phyloP scores from a whole-genome alignment of 2,113 vertebrate species.

The Leucopsar rothschildi region DNA sequence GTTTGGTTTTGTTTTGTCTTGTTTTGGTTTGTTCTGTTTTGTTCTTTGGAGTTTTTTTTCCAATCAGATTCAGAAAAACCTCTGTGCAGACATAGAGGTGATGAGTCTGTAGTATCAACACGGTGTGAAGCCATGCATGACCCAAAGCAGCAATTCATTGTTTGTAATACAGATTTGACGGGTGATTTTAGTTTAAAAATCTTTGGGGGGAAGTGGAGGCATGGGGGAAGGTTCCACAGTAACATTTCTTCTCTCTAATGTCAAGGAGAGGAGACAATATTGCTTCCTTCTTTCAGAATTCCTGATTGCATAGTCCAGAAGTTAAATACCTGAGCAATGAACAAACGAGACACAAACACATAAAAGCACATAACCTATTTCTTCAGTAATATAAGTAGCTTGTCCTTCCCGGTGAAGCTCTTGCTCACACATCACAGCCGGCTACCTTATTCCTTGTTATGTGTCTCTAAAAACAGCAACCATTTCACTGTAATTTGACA shows the following conservation, averaged over 20 bases:
- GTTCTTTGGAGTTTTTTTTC: not conserved
- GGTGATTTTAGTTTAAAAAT: not conserved
- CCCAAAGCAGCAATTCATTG: not conserved
- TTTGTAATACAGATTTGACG: not conserved
- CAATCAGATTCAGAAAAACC: not conserved
- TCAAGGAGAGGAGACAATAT: not conserved
- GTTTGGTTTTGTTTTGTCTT: not conserved
- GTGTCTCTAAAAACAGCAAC: not conserved
- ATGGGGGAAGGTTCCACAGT: not conserved
- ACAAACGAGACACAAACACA: not conserved
- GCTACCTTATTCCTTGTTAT: not conserved
- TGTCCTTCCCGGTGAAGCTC: not conserved
- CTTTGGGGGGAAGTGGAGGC: rapidly evolving
- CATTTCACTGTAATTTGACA: not conserved
- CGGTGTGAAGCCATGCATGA: not conserved
- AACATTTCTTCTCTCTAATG: not conserved
- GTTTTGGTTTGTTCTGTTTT: not conserved
- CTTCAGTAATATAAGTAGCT: not conserved
- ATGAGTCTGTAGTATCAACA: not conserved
- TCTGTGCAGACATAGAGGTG: not conserved
- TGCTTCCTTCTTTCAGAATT: not conserved
- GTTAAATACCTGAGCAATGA: not conserved
- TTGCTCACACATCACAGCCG: not conserved
- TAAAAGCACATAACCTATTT: not conserved
- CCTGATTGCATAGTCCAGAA: not conserved